Evolutionary conservation across 2,888 invertebrate genomes (phyloP).

Genomic region (Eristalinus sepulchralis): DNA sequence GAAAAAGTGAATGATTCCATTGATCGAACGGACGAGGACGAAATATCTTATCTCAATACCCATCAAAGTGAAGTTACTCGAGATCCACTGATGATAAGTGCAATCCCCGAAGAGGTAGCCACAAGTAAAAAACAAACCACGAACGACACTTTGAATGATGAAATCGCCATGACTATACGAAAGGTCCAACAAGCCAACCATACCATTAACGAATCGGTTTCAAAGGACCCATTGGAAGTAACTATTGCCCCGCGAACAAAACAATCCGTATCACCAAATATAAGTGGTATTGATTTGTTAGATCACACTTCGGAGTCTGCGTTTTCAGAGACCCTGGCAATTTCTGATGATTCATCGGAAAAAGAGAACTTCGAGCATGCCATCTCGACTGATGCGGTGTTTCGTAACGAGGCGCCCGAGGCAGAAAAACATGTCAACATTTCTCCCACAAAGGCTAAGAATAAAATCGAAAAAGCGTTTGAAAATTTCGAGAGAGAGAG

Average conservation of each 20-base stretch:
- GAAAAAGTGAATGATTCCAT: conserved; percentile 62
- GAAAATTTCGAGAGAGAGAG: conserved; percentile 44
- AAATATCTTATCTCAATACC: conserved; percentile 49
- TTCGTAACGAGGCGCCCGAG: too few species aligned
- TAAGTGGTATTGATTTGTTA: conserved; percentile 77
- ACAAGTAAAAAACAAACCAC: not conserved
- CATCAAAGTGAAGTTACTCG: conserved; percentile 54
- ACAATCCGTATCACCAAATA: conserved; percentile 71
- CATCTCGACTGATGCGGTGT: conserved; percentile 4
- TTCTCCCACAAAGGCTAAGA: conserved; percentile 47
- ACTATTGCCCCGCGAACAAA: conserved; percentile 3
- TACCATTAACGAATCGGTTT: not conserved
- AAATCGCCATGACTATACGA: conserved; percentile 39
- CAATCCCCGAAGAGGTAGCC: not conserved
- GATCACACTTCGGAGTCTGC: conserved; percentile 76
- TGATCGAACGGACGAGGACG: conserved; percentile 21
- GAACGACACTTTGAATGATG: conserved; percentile 4
- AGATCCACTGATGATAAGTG: conserved; percentile 74
- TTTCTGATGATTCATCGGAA: conserved; percentile 70
- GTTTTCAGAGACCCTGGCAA: conserved; percentile 74
- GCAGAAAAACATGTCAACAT: not conserved
- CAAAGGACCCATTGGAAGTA: conserved; percentile 40
- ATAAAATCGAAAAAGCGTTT: conserved; percentile 55
- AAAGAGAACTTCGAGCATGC: conserved; percentile 40
- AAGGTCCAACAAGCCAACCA: conserved; percentile 1